Percentiles rank a stretch among this genome's conserved stretches.
Evolutionary conservation across 2,888 invertebrate species (phyloP).

Genomic region (Noctuana brunneofusca): DNA sequence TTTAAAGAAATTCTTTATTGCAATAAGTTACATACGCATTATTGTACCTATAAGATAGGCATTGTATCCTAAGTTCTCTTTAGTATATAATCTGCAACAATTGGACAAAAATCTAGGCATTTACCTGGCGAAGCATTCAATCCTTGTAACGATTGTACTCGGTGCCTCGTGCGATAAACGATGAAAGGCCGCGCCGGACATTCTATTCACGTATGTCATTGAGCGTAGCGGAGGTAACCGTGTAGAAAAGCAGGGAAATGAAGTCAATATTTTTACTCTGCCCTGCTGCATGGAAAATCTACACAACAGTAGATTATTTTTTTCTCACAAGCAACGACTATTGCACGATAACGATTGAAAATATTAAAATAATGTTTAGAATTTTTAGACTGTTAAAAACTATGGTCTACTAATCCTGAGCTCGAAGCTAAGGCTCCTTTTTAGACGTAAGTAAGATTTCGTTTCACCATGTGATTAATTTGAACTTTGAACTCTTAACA

Average conservation of each 20-base stretch:
- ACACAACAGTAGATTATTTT: neutral
- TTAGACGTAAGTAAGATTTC: no score
- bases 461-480: no score
- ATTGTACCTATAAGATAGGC: neutral
- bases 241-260: constrained; percentile 58
- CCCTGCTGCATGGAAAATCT: constrained; percentile 2
- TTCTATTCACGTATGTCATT: constrained; percentile 73
- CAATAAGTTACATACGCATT: neutral
- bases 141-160: constrained; percentile 59
- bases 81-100: neutral
- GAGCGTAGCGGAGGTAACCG: constrained; percentile 58
- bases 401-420: no score
- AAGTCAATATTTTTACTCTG: constrained; percentile 23
- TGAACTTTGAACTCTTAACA: no score
- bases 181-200: constrained; percentile 74
- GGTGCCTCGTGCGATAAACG: constrained; percentile 66
- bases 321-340: no score
- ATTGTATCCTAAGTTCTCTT: neutral
- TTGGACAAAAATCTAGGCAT: constrained; percentile 16
- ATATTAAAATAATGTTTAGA: no score
- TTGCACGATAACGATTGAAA: no score
- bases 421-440: no score
- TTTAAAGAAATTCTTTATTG: neutral
- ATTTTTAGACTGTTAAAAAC: no score
- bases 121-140: constrained; percentile 36